Conservation (phyloP, 2,888 invertebrate genomes). For the Xanthorhoe spadicearia region DNA sequence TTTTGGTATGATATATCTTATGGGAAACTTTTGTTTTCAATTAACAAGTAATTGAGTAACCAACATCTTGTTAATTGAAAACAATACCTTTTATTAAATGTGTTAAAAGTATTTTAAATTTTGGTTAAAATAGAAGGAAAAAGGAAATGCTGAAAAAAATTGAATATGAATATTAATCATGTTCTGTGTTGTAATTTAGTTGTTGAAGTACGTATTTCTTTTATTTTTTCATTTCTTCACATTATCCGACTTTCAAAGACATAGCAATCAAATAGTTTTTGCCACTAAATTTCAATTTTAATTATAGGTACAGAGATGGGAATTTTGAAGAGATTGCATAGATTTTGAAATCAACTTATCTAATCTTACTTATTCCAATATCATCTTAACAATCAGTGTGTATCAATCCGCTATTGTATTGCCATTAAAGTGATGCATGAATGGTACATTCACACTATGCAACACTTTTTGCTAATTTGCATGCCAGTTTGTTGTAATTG, state of each 20-base stretch:
- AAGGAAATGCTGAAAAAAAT: background rate
- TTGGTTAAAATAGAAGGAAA: background rate
- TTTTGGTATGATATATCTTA: background rate
- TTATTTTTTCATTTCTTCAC: background rate
- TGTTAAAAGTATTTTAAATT: background rate
- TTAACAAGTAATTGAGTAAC: background rate
- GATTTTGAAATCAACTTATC: constrained; percentile 12
- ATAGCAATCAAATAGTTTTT: constrained; percentile 1
- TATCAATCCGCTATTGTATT: constrained; percentile 27
- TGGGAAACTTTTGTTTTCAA: background rate
- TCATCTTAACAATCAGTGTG: constrained; percentile 19
- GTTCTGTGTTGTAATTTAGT: no score
- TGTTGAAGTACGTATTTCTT: background rate
- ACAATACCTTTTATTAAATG: background rate
- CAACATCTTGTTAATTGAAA: no score
- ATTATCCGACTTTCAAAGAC: background rate
- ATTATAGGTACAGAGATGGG: no score
- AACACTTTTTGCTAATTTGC: constrained; percentile 30
- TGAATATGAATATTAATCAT: background rate
- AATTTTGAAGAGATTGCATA: background rate
- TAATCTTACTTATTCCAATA: constrained; percentile 5
- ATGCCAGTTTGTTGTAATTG: constrained; percentile 20
- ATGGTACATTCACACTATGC: constrained; percentile 18
- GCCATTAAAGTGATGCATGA: constrained; percentile 15
- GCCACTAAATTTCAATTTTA: background rate